Evolutionary conservation across 2,888 invertebrate genomes (phyloP).

Genomic region (Drosophila infuscata): DNA sequence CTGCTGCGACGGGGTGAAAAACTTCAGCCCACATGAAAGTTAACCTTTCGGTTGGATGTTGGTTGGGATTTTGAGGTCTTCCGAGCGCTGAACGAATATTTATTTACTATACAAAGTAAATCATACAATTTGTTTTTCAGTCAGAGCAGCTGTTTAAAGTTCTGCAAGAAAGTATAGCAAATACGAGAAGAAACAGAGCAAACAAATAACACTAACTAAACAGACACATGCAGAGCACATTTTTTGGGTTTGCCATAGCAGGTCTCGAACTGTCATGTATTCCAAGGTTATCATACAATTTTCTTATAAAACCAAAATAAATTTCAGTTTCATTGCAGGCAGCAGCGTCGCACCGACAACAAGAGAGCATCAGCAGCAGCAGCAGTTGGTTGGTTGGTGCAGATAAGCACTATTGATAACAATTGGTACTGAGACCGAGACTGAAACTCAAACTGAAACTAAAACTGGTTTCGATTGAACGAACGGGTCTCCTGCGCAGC

Average conservation of each 20-base stretch:
- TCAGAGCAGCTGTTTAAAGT: slow-evolving; percentile 50
- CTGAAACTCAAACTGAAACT: background rate
- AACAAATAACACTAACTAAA: slow-evolving; percentile 27
- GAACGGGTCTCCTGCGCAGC: slow-evolving; percentile 26
- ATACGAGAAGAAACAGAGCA: slow-evolving; percentile 47
- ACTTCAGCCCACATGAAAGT: slow-evolving; percentile 53
- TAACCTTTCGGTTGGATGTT: slow-evolving; percentile 34
- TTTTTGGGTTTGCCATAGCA: slow-evolving; percentile 25
- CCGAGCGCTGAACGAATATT: slow-evolving; percentile 24
- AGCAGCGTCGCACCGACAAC: slow-evolving; percentile 47
- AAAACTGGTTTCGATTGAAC: background rate
- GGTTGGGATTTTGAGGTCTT: slow-evolving; percentile 31
- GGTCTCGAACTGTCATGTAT: background rate
- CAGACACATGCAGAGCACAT: slow-evolving; percentile 7
- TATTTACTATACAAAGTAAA: slow-evolving; percentile 18
- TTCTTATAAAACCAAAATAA: slow-evolving; percentile 60
- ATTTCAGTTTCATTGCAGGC: slow-evolving; percentile 66
- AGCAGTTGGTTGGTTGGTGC: slow-evolving; percentile 6
- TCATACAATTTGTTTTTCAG: slow-evolving; percentile 36
- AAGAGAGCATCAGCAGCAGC: slow-evolving; percentile 27
- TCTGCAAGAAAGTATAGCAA: slow-evolving; percentile 32
- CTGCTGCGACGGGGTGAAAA: slow-evolving; percentile 15
- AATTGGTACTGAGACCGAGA: slow-evolving; percentile 1
- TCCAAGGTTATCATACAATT: slow-evolving; percentile 47
- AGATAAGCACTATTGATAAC: slow-evolving; percentile 46